Base-by-base conservation (phyloP, 2,888 invertebrate genomes). In the Chydorus sphaericus region DNA sequence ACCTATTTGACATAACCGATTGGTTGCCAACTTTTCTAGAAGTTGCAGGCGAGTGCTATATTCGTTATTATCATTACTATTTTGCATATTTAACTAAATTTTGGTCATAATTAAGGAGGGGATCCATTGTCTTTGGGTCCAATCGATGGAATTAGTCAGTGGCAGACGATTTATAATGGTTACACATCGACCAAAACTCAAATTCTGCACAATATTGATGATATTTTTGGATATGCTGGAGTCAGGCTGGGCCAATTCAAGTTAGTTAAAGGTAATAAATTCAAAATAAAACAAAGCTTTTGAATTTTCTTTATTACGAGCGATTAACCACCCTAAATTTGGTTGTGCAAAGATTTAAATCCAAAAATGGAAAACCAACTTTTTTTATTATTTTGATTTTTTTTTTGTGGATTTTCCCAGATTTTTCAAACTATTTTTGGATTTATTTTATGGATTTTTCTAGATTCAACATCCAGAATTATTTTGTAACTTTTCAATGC, bases 11-110 rank as follows among this genome's bases (percentile, higher is more conserved):
- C 66, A 78, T 92, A 31, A 76, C 77, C 3, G 93, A 94, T 69
- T 92, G 92, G 92, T 68, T 93, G 53, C 93, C 93, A 1, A 93
- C 93, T 0, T 68, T 93, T 1, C 70, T 83, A 59, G 68, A 73
- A 38, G 85, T 83, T 0, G 85, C 85, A 0, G 83, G 84, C 1
- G 26, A 49, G 36, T 49, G 11, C 18, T 16, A 5, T 14, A 31
- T 20, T 16, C 11, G 26, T 37, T 28, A 23, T 44, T 10, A 10
- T 7, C 18, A 39, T 39, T 11, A 10, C n/a, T n/a, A n/a, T 10
- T 14, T 39, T n/a, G n/a, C n/a, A 18, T 18, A 23, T 20, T 14
- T 16, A 16, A 39, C 23, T 4, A 36, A 14, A 36, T n/a, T n/a
- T n/a, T n/a, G n/a, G n/a, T n/a, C n/a, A n/a, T n/a, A 18, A 10